phyloP scores from a whole-genome alignment of 2,113 vertebrate genomes.

The Aramus guarauna region DNA sequence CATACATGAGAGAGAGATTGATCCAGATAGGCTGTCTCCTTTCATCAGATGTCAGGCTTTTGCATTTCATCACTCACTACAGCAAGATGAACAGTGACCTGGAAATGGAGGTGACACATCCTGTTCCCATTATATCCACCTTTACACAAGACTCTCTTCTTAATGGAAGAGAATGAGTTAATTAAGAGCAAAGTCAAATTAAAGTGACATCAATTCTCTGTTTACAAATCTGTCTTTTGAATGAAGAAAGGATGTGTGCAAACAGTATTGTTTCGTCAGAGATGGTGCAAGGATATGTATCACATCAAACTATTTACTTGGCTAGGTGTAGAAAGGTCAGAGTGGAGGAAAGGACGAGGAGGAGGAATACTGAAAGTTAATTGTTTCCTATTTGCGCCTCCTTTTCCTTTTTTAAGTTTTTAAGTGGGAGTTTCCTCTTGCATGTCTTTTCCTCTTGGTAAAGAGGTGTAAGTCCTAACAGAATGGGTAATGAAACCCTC shows the following conservation, averaged over 20 bases:
- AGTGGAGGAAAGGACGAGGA: neutral
- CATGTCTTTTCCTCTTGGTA: neutral
- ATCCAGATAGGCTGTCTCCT: neutral
- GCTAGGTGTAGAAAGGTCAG: neutral
- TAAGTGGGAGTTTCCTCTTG: neutral
- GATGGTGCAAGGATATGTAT: neutral
- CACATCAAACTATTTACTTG: neutral
- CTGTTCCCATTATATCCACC: neutral
- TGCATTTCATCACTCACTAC: neutral
- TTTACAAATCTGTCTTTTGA: conserved; percentile 38
- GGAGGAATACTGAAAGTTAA: neutral
- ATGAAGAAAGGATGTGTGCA: conserved; percentile 19
- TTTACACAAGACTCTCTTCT: conserved; percentile 9
- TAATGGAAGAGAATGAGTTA: conserved; percentile 55
- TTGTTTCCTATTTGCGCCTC: neutral
- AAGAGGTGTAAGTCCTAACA: neutral
- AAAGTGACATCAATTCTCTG: neutral
- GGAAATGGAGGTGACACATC: neutral
- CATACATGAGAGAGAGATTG: neutral
- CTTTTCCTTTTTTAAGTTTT: neutral
- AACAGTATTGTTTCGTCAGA: conserved; percentile 1
- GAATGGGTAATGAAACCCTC: neutral
- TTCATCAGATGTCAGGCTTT: neutral
- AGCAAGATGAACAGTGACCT: neutral
- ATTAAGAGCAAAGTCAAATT: conserved; percentile 26